Percentiles rank a stretch among this genome's conserved stretches.
phyloP scores from a whole-genome alignment of 2,113 vertebrate species.

The Catharus fuscescens region DNA sequence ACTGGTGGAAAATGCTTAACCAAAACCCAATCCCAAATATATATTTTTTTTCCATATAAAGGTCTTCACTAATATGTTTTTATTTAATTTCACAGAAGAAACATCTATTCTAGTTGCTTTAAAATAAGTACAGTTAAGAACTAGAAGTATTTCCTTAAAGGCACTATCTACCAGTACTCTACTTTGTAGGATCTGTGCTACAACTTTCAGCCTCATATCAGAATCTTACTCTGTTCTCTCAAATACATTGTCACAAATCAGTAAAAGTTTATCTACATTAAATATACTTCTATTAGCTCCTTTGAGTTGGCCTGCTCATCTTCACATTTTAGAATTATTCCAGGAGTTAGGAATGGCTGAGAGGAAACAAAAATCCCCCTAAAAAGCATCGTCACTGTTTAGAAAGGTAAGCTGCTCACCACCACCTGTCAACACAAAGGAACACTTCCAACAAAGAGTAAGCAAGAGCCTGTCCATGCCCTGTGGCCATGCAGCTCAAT shows the following conservation, averaged over 20 bases:
- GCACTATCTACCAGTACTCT: neutral
- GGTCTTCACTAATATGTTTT: neutral
- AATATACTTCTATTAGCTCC: neutral
- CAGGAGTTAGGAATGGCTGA: neutral
- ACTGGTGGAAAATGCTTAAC: neutral
- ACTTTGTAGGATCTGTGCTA: neutral
- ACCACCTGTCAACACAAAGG: neutral
- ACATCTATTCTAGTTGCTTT: neutral
- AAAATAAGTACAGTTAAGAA: neutral
- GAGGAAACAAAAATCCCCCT: neutral
- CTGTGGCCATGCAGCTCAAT: neutral
- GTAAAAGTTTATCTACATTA: neutral
- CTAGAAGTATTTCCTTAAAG: neutral
- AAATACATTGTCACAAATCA: neutral
- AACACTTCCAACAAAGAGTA: neutral
- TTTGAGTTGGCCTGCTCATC: neutral
- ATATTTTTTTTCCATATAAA: neutral
- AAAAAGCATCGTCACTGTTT: neutral
- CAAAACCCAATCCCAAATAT: neutral
- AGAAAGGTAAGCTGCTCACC: neutral
- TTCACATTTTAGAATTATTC: neutral
- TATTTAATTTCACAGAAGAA: neutral
- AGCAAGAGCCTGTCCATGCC: neutral
- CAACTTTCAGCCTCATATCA: neutral
- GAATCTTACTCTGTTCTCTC: neutral